Evolutionary conservation across 2,888 invertebrate species (phyloP).

Genomic region (Agrotis clavis): DNA sequence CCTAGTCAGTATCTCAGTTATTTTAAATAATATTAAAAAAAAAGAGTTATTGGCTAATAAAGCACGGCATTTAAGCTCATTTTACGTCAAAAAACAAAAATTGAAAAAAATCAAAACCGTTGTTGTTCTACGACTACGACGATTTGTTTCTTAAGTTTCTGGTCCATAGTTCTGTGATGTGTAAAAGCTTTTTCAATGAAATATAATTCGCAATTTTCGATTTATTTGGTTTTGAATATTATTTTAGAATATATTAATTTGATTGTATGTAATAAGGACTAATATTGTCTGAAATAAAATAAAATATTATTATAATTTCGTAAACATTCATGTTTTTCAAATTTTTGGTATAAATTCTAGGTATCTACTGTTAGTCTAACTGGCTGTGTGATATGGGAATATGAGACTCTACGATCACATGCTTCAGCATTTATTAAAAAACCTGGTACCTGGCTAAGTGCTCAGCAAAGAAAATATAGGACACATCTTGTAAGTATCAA

Average conservation of each 20-base stretch:
- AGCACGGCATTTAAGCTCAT: no score
- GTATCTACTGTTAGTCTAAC: conserved; percentile 93
- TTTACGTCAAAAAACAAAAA: no score
- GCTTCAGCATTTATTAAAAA: conserved; percentile 89
- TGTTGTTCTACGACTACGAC: no score
- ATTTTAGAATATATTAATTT: no score
- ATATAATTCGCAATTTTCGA: no score
- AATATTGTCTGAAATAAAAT: no score
- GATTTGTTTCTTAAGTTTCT: neutral
- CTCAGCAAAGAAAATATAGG: conserved; percentile 80
- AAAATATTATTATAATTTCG: neutral
- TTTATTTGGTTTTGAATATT: no score
- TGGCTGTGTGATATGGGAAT: conserved; percentile 96
- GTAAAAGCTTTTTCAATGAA: neutral
- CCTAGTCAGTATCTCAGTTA: no score
- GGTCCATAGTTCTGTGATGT: neutral
- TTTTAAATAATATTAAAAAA: no score
- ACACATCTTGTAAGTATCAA: conserved; percentile 75
- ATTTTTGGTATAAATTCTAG: conserved; percentile 77
- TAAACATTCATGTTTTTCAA: neutral
- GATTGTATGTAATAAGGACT: no score
- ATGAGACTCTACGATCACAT: conserved; percentile 93
- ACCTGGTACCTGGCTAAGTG: conserved; percentile 89
- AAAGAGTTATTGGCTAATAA: no score
- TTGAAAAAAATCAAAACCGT: no score